phyloP scores from a whole-genome alignment of 1,140 invertebrate genomes.

The Goniozus legneri region DNA sequence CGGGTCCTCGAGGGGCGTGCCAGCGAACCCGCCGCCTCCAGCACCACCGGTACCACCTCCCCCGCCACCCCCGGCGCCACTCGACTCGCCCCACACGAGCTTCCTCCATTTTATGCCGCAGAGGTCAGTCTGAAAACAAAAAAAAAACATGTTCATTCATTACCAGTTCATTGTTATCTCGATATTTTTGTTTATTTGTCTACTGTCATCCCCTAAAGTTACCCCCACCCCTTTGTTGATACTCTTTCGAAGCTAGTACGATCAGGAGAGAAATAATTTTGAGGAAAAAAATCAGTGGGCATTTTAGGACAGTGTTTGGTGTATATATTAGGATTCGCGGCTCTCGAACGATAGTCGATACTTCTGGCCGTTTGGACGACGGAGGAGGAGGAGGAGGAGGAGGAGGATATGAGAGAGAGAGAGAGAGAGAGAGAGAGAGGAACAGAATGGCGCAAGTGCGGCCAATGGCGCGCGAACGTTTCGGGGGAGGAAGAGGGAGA shows the following conservation, averaged over 20 bases:
- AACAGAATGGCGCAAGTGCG: neutral
- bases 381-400: constrained; percentile 12
- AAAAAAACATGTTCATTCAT: neutral
- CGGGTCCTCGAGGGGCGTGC: constrained; percentile 81
- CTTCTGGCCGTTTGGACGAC: constrained; percentile 20
- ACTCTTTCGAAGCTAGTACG: no score
- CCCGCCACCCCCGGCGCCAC: constrained; percentile 57
- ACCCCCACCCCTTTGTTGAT: neutral
- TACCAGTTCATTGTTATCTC: no score
- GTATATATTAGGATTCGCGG: neutral
- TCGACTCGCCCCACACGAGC: constrained; percentile 75
- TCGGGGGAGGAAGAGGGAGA: neutral
- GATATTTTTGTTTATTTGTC: no score
- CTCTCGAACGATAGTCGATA: constrained; percentile 12
- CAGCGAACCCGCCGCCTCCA: constrained; percentile 58
- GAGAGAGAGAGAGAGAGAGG: constrained; percentile 1
- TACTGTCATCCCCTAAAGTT: constrained; percentile 12
- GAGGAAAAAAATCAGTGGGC: no score
- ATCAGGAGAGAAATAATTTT: no score
- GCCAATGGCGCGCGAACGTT: neutral
- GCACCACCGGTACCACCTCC: no score
- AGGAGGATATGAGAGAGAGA: neutral
- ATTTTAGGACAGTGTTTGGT: no score
- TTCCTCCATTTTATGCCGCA: constrained; percentile 99
- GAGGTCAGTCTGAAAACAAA: constrained; percentile 81